A percentile compares a stretch with the other conserved stretches of the same genome.
Evolutionary conservation across 2,888 invertebrate species (phyloP).

Genomic region (Athalia rosae): DNA sequence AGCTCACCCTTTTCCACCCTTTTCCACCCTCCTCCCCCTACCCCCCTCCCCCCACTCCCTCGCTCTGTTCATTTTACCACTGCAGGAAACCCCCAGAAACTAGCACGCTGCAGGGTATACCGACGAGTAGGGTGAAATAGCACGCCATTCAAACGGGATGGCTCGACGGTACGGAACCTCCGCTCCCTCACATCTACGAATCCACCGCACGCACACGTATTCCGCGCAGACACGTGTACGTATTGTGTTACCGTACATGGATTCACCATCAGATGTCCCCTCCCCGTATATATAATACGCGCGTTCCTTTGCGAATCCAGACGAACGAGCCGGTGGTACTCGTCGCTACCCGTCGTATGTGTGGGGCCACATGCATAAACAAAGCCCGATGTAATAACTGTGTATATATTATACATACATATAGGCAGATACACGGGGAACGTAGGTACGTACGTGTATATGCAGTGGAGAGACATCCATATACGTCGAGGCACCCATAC

Average conservation of each 20-base stretch:
- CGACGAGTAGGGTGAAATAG: conserved; percentile 47
- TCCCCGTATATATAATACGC: too few species aligned
- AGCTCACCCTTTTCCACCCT: not conserved
- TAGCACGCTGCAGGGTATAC: conserved; percentile 1
- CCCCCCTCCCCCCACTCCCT: not conserved
- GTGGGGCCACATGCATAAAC: not conserved
- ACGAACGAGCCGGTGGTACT: too few species aligned
- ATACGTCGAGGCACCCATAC: too few species aligned
- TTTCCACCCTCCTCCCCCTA: too few species aligned
- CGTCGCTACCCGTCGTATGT: conserved; percentile 14
- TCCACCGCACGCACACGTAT: conserved; percentile 5
- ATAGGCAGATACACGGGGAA: not conserved
- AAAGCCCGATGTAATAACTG: too few species aligned
- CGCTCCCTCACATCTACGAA: conserved; percentile 4
- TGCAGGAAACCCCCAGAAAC: conserved; percentile 38
- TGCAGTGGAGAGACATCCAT: not conserved
- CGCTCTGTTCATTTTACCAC: not conserved
- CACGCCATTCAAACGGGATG: conserved; percentile 47
- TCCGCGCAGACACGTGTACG: too few species aligned
- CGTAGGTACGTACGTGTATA: too few species aligned
- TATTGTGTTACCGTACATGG: not conserved
- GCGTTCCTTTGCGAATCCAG: too few species aligned
- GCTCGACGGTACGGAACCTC: conserved; percentile 45
- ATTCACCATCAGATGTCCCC: too few species aligned
- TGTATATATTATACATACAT: too few species aligned